phyloP scores from a whole-genome alignment of 1,140 invertebrate genomes.

The Alviniconcha marisindica region DNA sequence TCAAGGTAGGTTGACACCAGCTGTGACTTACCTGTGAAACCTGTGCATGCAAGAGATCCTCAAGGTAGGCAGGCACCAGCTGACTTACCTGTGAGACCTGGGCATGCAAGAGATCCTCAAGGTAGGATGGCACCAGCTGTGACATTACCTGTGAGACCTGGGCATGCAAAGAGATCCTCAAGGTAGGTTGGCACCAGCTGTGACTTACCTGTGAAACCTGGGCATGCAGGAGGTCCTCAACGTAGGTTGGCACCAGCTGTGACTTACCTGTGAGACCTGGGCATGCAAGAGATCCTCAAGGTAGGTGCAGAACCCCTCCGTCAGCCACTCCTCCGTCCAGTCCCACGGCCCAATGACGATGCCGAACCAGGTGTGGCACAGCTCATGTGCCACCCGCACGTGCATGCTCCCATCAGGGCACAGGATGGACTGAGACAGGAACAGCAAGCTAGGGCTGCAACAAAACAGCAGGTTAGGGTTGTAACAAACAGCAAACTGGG shows the following conservation, averaged over 20 bases:
- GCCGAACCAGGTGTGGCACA: conserved; percentile 77
- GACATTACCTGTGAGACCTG: too few species aligned
- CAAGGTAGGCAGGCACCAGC: too few species aligned
- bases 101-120: too few species aligned
- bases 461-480: too few species aligned
- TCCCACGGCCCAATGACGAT: conserved; percentile 75
- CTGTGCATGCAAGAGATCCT: too few species aligned
- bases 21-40: too few species aligned
- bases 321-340: conserved; percentile 79
- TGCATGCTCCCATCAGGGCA: conserved; percentile 67
- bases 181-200: too few species aligned
- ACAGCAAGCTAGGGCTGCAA: conserved; percentile 75
- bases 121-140: too few species aligned
- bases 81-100: too few species aligned
- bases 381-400: conserved; percentile 74
- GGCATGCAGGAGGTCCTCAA: conserved; percentile 74
- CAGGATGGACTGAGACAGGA: conserved; percentile 75
- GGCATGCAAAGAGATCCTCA: too few species aligned
- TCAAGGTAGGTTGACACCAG: conserved; percentile 77
- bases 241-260: conserved; percentile 71
- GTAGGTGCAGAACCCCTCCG: conserved; percentile 77
- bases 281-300: conserved; percentile 75
- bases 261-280: conserved; percentile 52
- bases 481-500: too few species aligned
- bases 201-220: conserved; percentile 51